These are phyloP conservation scores for Drosophila ficusphila DNA, from an alignment of 1,140 invertebrate genomes.

Conservation along the genomic window DNA sequence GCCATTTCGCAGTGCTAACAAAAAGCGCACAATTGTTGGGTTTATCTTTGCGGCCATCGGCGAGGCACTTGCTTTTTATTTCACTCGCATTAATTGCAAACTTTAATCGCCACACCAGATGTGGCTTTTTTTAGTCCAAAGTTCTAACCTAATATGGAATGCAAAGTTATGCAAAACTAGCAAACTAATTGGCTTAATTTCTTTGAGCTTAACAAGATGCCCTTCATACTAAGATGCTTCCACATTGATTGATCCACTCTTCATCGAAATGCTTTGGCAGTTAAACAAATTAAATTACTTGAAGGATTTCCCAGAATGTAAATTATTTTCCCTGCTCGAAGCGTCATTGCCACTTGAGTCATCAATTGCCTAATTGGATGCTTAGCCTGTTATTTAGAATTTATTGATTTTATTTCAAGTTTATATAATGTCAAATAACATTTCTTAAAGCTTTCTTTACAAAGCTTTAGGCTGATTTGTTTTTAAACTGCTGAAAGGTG, in stretches of 20 bases:
- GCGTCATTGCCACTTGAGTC: neutral
- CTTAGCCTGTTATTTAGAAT: neutral
- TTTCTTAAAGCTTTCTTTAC: neutral
- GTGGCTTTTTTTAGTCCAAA: constrained; percentile 27
- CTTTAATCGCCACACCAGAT: constrained; percentile 51
- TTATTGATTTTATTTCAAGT: neutral
- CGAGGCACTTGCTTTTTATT: constrained; percentile 72
- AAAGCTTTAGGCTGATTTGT: neutral
- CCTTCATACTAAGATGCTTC: neutral
- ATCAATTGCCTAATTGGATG: neutral
- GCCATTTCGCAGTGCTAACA: constrained; percentile 33
- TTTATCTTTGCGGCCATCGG: constrained; percentile 66
- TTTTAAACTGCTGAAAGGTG: neutral
- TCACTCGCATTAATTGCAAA: constrained; percentile 69
- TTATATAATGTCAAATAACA: neutral
- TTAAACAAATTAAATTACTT: neutral
- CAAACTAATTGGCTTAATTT: neutral
- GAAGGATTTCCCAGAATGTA: neutral
- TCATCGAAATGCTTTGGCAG: neutral
- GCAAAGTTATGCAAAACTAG: neutral
- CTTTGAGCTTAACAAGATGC: neutral
- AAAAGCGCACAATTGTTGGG: constrained; percentile 49
- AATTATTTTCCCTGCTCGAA: neutral
- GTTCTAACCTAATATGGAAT: neutral
- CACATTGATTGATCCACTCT: neutral